Evolutionary conservation across 2,888 invertebrate species (phyloP).

Genomic region (Leistus spinibarbis): DNA sequence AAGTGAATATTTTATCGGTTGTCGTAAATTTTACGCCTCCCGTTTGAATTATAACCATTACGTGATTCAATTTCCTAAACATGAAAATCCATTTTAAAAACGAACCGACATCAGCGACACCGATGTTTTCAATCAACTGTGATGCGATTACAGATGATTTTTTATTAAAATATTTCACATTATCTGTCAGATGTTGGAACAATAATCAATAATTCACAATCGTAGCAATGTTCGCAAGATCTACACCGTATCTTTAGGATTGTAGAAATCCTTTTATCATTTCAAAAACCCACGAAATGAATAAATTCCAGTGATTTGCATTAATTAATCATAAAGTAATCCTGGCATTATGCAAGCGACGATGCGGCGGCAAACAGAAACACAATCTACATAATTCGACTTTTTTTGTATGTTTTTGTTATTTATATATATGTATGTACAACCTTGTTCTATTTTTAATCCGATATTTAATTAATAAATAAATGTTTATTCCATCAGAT

Average conservation of each 20-base stretch:
- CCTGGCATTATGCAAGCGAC: slow-evolving; percentile 29
- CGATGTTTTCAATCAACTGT: slow-evolving; percentile 1
- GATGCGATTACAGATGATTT: neutral
- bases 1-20: slow-evolving; percentile 36
- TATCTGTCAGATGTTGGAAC: neutral
- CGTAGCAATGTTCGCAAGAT: neutral
- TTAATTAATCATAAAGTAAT: slow-evolving; percentile 39
- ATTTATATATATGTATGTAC: neutral
- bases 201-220: neutral
- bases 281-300: slow-evolving; percentile 35
- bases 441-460: neutral
- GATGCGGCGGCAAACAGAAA: neutral
- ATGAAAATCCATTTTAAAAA: slow-evolving; percentile 30
- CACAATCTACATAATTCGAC: neutral
- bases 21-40: slow-evolving; percentile 35
- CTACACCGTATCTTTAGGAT: slow-evolving; percentile 21
- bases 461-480: neutral
- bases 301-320: slow-evolving; percentile 38
- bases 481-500: neutral
- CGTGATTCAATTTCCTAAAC: slow-evolving; percentile 38
- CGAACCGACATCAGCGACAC: slow-evolving; percentile 4
- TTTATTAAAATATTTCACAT: slow-evolving; percentile 13
- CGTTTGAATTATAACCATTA: slow-evolving; percentile 33
- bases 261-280: slow-evolving; percentile 38
- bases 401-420: neutral